phyloP scores from a whole-genome alignment of 2,888 invertebrate species.

The Acronicta leporina region DNA sequence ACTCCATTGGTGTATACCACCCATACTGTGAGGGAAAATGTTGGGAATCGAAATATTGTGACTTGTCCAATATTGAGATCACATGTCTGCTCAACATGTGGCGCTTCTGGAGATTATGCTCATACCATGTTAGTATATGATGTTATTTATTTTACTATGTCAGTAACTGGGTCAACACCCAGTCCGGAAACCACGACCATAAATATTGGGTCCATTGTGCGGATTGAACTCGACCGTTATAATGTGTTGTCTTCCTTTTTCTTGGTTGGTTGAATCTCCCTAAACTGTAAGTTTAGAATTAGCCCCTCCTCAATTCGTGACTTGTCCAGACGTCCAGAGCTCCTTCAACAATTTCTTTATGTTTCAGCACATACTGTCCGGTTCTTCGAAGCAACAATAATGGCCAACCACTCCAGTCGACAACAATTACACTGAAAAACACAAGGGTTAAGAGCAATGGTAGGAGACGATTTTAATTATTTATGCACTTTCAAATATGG shows the following conservation, averaged over 20 bases:
- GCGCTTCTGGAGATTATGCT: conserved; percentile 78
- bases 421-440: conserved; percentile 82
- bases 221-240: too few relatives aligned
- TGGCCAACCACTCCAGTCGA: conserved; percentile 76
- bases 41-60: conserved; percentile 71
- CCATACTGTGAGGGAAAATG: conserved; percentile 74
- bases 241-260: too few relatives aligned
- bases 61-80: conserved; percentile 80
- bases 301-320: too few relatives aligned
- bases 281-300: too few relatives aligned
- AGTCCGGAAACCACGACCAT: too few relatives aligned
- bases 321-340: too few relatives aligned
- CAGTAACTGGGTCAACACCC: too few relatives aligned
- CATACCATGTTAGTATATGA: conserved; percentile 85
- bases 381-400: conserved; percentile 75
- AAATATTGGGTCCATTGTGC: too few relatives aligned
- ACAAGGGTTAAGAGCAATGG: conserved; percentile 83
- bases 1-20: conserved; percentile 77
- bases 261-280: too few relatives aligned
- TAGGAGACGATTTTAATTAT: conserved; percentile 71
- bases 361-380: conserved; percentile 84
- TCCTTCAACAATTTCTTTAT: too few relatives aligned
- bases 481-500: background rate
- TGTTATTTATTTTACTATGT: too few relatives aligned
- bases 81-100: conserved; percentile 77